Evolutionary conservation across 2,888 invertebrate genomes (phyloP), one percentile per base, ranked within the genome.

Genomic region (Danaus chrysippus): DNA sequence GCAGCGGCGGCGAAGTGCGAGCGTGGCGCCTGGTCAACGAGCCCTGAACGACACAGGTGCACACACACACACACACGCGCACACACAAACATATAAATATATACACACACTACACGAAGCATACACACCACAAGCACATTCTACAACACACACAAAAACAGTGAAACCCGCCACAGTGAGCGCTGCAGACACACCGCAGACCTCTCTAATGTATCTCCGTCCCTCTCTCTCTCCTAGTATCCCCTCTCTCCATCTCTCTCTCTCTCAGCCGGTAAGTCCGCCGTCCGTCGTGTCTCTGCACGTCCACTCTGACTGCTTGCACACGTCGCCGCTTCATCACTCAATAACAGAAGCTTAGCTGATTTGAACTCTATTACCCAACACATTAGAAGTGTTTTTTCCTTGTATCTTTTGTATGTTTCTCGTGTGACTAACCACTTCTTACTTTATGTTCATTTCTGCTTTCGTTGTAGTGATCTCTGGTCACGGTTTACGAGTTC

Each of bases 1-100:
- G 82, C 94, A 94, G 94, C 92, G 93, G 93, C 91, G 94, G 94
- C 84, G 94, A 94, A 86, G 93, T 94, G 87, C 94, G 93, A 84
- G 92, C 93, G 82, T 94, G 94, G 94, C 87, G 91, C 73, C 74
- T 87, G 76, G 70, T 82, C 79, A 76, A 78, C 80, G 90, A 91
- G 78, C 83, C 83, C 81, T 87, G 84, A 87, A 76, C 78, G 74
- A 75, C 77, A 76, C 71, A 70, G 71, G 70, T 71, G 72, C 68
- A 66, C 69, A 66, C 70, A 62, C 66, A 55, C 52, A 56, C 76
- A 75, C 71, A 70, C 68, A 70, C 73, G 71, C 61, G 68, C 69
- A 65, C 42, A 57, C 63, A 61, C 62, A 59, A 57, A 68, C 59
- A 49, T 53, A 53, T 49, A 67, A 66, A 59, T 62, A 58, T 52